Evolutionary conservation across 2,113 vertebrate species (phyloP).

Genomic region (Petroica traversi): DNA sequence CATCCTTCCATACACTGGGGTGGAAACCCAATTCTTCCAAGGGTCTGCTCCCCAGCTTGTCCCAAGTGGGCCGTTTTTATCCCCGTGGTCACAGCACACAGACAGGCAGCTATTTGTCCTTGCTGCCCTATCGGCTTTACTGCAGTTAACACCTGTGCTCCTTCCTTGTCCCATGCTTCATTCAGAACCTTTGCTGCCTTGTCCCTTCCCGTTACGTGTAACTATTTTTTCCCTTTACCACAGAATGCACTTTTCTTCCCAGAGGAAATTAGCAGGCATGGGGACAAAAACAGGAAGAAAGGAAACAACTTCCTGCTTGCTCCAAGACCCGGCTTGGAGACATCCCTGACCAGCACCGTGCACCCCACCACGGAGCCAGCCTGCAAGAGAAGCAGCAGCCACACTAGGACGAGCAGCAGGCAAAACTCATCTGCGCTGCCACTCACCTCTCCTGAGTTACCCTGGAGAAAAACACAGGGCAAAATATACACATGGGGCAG

Average conservation of each 20-base stretch:
- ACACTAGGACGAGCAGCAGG: not conserved
- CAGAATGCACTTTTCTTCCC: constrained; percentile 40
- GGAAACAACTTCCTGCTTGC: constrained; percentile 45
- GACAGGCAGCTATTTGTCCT: not conserved
- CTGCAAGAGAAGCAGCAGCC: not conserved
- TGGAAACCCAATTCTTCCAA: not conserved
- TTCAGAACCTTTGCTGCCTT: not conserved
- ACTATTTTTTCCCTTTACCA: constrained; percentile 31
- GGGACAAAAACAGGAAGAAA: constrained; percentile 67
- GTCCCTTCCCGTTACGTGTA: not conserved
- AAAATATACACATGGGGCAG: not conserved
- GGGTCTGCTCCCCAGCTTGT: not conserved
- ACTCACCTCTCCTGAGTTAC: not conserved
- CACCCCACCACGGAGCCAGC: not conserved
- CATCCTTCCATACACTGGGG: not conserved
- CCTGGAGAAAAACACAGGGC: not conserved
- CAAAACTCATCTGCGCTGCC: not conserved
- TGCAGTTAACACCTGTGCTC: not conserved
- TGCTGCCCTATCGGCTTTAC: not conserved
- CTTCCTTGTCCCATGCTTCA: not conserved
- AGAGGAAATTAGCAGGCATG: constrained; percentile 37
- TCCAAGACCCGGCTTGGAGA: not conserved
- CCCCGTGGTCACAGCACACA: not conserved
- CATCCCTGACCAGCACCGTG: not conserved
- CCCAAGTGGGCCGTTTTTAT: not conserved